Evolutionary conservation across 2,113 vertebrate genomes (phyloP).

Genomic region (Nycticorax nycticorax): DNA sequence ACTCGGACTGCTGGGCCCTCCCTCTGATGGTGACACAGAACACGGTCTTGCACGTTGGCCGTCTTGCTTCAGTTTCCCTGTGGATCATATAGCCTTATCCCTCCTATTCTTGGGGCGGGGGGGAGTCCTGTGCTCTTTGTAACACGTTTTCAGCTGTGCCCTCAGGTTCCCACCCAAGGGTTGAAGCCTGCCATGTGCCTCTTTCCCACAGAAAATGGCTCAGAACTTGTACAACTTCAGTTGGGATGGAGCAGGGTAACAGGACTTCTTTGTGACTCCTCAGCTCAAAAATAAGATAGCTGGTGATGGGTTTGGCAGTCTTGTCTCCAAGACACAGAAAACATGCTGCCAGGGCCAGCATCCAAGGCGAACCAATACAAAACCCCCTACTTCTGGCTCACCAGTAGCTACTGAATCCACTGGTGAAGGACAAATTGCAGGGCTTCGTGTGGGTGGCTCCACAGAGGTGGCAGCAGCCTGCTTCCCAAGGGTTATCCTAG

Average conservation of each 20-base stretch:
- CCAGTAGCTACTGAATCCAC: not conserved
- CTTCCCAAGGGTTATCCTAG: not conserved
- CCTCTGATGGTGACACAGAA: not conserved
- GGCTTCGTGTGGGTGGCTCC: not conserved
- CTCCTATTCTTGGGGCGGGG: not conserved
- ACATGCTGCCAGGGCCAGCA: not conserved
- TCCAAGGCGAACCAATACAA: not conserved
- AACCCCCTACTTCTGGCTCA: not conserved
- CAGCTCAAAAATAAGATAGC: not conserved
- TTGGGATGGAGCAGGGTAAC: not conserved
- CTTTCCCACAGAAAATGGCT: not conserved
- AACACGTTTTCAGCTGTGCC: not conserved
- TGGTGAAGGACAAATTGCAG: not conserved
- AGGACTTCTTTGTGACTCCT: not conserved
- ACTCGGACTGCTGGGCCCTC: not conserved
- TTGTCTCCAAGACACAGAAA: not conserved
- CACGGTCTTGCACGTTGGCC: fast-evolving
- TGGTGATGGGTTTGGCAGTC: not conserved
- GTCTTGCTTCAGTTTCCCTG: not conserved
- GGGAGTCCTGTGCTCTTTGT: not conserved
- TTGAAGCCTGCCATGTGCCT: fast-evolving
- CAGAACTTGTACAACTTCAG: not conserved
- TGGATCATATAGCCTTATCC: not conserved
- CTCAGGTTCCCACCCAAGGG: fast-evolving
- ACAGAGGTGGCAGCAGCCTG: not conserved